Evolutionary conservation across 1,140 invertebrate species (phyloP).

Genomic region (Formica exsecta): DNA sequence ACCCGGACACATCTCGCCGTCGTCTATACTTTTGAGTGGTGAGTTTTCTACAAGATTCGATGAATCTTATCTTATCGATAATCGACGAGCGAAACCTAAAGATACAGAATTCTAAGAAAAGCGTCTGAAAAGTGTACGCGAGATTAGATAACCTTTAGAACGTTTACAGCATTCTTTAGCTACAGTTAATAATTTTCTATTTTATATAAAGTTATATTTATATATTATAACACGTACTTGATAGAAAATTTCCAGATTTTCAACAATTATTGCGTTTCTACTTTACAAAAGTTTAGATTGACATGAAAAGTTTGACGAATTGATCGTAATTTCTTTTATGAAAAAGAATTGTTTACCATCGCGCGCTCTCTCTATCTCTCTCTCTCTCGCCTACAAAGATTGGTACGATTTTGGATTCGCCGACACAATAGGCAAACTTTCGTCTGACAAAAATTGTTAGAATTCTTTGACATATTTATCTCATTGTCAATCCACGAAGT

Average conservation of each 20-base stretch:
- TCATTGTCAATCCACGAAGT: slow-evolving; percentile 11
- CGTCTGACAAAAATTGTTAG: slow-evolving; percentile 25
- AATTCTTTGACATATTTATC: slow-evolving; percentile 32
- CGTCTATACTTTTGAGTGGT: slow-evolving; percentile 45
- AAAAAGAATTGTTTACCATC: slow-evolving; percentile 17
- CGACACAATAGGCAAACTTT: slow-evolving; percentile 7
- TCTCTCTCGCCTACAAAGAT: not conserved
- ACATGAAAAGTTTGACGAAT: not conserved
- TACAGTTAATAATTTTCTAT: not conserved
- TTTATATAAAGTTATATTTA: not conserved
- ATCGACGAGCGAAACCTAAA: not conserved
- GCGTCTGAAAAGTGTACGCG: not conserved
- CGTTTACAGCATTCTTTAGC: not conserved
- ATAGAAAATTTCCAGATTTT: not conserved
- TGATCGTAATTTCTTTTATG: not conserved
- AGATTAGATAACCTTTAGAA: slow-evolving; percentile 21
- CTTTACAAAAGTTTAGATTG: not conserved
- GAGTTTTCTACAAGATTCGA: slow-evolving; percentile 20
- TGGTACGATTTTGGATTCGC: not conserved
- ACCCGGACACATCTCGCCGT: not conserved
- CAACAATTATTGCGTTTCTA: not conserved
- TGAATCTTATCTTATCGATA: not conserved
- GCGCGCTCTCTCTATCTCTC: no score
- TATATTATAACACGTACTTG: not conserved
- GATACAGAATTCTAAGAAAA: not conserved